Base-by-base conservation (phyloP, 2,888 invertebrate genomes). In the Tridacna crocea region DNA sequence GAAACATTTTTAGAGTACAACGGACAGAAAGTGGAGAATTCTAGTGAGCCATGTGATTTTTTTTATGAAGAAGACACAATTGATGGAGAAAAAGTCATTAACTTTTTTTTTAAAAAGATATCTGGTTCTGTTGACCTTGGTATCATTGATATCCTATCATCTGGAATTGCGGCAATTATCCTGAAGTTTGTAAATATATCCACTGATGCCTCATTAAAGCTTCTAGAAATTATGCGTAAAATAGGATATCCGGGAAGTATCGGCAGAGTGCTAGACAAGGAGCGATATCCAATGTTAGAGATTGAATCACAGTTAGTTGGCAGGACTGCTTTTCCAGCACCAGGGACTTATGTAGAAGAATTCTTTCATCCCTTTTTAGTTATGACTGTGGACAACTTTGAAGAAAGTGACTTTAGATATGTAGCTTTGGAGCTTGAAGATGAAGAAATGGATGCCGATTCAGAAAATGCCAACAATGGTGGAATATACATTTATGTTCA, bases 331-430 rank as follows among this genome's bases (percentile, higher is more conserved):
- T 85, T 86, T 77, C 85, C 85, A 19, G 36, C 22, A 19, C 83
- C 83, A 26, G 85, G 85, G 8, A 83, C 81, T n/a, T 83, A 83
- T 63, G 83, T 86, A n/a, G 80, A 80, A 27, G 75, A 74, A 46
- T 27, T 48, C 24, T 79, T 86, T 13, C 75, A 75, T 46, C 85
- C 83, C 2, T 83, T 86, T 66, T 65, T 86, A 15, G 77, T 77
- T 27, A 77, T 79, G 58, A 66, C 48, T 55, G 36, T 86, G 15
- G 19, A 48, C 8, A 24, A 60, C 19, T 81, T 86, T 68, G 60
- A 75, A 12, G 46, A 51, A 19, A 75, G 77, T 66, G 85, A 86
- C 51, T 86, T 72, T 55, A 63, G 27, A 46, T 79, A 58, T 79
- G 66, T 83, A 47, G 85, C 85, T 19, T 48, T 83, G 47, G 81